Evolutionary conservation across 2,888 invertebrate genomes (phyloP), one percentile per base, ranked within the genome.

Genomic region (Aproaerema taeniolella): DNA sequence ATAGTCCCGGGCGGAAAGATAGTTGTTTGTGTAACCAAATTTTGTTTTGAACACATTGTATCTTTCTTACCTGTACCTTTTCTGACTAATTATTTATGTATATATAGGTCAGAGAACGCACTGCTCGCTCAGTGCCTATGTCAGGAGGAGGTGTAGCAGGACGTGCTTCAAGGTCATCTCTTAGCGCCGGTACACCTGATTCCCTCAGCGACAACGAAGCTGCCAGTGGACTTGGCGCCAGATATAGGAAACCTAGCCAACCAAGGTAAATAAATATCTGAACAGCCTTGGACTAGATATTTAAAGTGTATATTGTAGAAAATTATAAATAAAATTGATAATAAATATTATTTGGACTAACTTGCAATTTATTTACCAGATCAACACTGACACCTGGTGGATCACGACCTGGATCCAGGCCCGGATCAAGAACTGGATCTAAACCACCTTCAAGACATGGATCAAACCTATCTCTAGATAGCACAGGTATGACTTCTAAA

Each of bases 391-490:
- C 94, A 32, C 94, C 94, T 44, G 93, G 93, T 61, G 93, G 93
- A 37, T 93, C 93, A 38, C 90, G 96, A 66, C 96, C 96, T 30
- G 91, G 93, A 43, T 96, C 96, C 43, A 89, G 96, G 58, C 96
- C 96, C 30, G 91, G 93, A 43, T 96, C 96, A 42, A 89, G 96
- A 58, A 90, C 94, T 45, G 95, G 95, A 45, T 95, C 95, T 47
- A 96, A 97, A 76, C 97, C 97, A 49, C 95, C 96, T 13, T 97
- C 97, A 53, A 91, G 97, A 57, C 95, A 97, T 67, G 97, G 97
- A 52, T 97, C 97, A 31, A 96, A 95, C 65, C 89, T 95, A 46
- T 96, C 96, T 31, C 85, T 96, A 53, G 96, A 96, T 72, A 95
- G 95, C 71, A 94, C 95, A 73, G 95, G 95, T 95, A 76, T 50